Conservation (phyloP, 2,113 vertebrate species). For the Vidua chalybeata region DNA sequence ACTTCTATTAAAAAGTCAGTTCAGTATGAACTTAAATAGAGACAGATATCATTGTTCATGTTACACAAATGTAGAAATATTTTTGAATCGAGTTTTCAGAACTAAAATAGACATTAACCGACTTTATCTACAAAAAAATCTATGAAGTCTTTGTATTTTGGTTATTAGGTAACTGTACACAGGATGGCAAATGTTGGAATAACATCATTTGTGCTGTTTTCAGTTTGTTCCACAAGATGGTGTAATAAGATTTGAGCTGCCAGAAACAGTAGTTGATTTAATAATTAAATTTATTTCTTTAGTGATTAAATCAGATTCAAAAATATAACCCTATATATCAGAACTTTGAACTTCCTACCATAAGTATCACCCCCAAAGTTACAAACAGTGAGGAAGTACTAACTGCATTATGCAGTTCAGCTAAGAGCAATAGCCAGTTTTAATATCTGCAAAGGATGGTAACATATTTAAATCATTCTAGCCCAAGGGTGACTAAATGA, state of each 20-base stretch:
- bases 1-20: not conserved
- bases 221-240: constrained; percentile 76
- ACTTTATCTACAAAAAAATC: not conserved
- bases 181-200: not conserved
- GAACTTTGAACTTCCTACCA: not conserved
- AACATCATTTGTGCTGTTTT: not conserved
- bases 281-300: not conserved
- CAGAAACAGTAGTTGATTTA: not conserved
- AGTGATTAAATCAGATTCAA: not conserved
- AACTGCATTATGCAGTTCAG: not conserved
- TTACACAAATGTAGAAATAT: not conserved
- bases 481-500: not conserved
- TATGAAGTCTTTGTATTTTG: not conserved
- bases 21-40: not conserved
- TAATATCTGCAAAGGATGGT: not conserved
- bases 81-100: not conserved
- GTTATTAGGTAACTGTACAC: not conserved
- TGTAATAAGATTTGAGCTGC: constrained; percentile 25
- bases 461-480: not conserved
- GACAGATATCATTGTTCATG: not conserved
- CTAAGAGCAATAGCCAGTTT: not conserved
- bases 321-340: not conserved
- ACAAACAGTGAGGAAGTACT: not conserved
- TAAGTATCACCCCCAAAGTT: not conserved
- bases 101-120: not conserved